Conservation (phyloP, 2,113 vertebrate genomes). For the Gallinago undulata region DNA sequence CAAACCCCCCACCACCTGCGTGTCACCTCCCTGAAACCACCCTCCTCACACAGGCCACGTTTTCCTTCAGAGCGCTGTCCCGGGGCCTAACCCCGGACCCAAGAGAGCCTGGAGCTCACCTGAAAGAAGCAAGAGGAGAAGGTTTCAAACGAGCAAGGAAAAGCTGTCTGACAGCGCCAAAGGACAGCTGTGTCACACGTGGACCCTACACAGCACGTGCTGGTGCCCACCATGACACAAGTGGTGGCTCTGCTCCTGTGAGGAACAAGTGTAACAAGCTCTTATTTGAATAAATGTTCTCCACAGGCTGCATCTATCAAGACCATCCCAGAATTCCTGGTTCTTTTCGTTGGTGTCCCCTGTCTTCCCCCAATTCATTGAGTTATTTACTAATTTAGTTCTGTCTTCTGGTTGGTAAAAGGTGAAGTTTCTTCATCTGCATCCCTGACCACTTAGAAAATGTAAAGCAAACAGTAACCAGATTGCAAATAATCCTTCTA, state of each 20-base stretch:
- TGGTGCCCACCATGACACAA: rapidly evolving
- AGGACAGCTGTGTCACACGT: rapidly evolving
- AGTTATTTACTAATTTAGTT: neutral
- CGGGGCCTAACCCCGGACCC: rapidly evolving
- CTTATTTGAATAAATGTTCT: neutral
- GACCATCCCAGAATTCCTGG: neutral
- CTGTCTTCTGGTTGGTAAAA: neutral
- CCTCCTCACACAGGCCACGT: rapidly evolving
- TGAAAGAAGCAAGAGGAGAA: neutral
- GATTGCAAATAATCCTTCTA: no score
- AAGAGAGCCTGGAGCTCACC: neutral
- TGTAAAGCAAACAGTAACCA: no score
- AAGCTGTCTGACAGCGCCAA: rapidly evolving
- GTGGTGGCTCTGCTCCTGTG: no score
- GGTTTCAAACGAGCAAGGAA: neutral
- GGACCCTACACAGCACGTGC: rapidly evolving
- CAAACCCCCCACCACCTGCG: no score
- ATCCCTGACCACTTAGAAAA: neutral
- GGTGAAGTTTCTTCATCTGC: neutral
- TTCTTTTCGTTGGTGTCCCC: neutral
- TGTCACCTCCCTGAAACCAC: rapidly evolving
- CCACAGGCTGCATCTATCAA: neutral
- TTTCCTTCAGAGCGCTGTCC: no score
- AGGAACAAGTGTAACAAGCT: rapidly evolving
- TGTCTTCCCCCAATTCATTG: neutral